Evolutionary conservation across 2,888 invertebrate genomes (phyloP).

Genomic region (Drosophila mayaguana): DNA sequence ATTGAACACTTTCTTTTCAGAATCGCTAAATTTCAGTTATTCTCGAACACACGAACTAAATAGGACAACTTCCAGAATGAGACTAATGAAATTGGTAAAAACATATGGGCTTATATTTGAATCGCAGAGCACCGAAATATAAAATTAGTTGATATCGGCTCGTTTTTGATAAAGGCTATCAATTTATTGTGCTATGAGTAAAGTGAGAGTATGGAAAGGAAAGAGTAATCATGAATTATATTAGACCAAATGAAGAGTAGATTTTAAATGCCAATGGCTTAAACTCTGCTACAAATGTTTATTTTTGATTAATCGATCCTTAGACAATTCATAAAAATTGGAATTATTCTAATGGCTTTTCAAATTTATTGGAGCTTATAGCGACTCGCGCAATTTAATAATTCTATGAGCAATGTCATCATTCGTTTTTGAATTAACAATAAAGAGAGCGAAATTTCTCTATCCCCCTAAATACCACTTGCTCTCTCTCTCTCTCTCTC

Average conservation of each 20-base stretch:
- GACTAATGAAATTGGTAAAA: conserved; percentile 42
- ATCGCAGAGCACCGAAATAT: conserved; percentile 16
- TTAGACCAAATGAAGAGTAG: conserved; percentile 17
- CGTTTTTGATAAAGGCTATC: conserved; percentile 51
- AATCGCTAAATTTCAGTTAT: not conserved
- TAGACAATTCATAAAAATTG: not conserved
- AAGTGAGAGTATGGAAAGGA: conserved; percentile 38
- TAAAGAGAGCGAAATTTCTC: not conserved
- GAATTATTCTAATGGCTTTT: not conserved
- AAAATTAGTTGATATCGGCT: conserved; percentile 41
- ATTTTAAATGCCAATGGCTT: not conserved
- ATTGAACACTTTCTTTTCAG: not conserved
- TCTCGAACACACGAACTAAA: conserved; percentile 23
- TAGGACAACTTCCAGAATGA: conserved; percentile 16
- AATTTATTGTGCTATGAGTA: conserved; percentile 47
- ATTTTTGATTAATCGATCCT: conserved; percentile 6
- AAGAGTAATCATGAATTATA: not conserved
- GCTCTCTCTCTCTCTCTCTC: not conserved
- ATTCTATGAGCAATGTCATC: conserved; percentile 26
- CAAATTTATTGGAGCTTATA: not conserved
- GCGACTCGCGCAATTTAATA: not conserved
- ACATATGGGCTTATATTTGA: conserved; percentile 47
- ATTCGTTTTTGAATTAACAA: conserved; percentile 13
- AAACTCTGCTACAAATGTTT: not conserved
- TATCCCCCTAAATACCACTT: not conserved